Evolutionary conservation across 1,140 invertebrate genomes (phyloP), one percentile per base, ranked within the genome.

Genomic region (Drosophila pachea): DNA sequence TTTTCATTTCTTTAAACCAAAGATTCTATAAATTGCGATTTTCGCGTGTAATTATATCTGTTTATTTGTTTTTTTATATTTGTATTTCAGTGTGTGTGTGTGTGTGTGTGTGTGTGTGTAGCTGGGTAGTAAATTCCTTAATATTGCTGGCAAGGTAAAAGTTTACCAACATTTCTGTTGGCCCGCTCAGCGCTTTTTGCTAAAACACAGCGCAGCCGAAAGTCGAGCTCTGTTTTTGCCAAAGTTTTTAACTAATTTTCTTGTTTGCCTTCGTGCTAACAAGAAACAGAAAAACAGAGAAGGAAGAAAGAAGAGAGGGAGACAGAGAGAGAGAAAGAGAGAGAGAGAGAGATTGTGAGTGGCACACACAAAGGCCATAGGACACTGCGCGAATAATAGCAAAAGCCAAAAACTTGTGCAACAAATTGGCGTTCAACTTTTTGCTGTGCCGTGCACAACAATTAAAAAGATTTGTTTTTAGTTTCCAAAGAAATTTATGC

Each of bases 201-300:
- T 43, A 47, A 22, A 8, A 48, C 48, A 53, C 47, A 32, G 7
- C 38, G 48, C 45, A 65, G 62, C 50, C 32, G 42, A 74, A 82
- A 70, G 52, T 74, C 49, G 61, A 60, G 63, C 49, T 35, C 38
- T 82, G 78, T 78, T 77, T 82, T 74, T 68, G 71, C 67, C 48
- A 68, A 72, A 82, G 62, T 68, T 84, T 83, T 83, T 69, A 78
- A 84, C 75, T 84, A 78, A 83, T 84, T 83, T 83, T 70, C 79
- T 73, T 84, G 75, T 78, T 83, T 84, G 77, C 58, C 48, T 69
- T 49, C 60, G 48, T 52, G 59, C 50, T 49, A 48, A 64, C 43
- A 4, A 31, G 6, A 4, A 52, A 11, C 32, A 16, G 12, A 6
- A 7, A 6, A 29, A 12, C 31, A 33, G 8, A 32, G 22, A 5